Evolutionary conservation across 2,888 invertebrate species (phyloP).

Genomic region (Lasioglossum vierecki): DNA sequence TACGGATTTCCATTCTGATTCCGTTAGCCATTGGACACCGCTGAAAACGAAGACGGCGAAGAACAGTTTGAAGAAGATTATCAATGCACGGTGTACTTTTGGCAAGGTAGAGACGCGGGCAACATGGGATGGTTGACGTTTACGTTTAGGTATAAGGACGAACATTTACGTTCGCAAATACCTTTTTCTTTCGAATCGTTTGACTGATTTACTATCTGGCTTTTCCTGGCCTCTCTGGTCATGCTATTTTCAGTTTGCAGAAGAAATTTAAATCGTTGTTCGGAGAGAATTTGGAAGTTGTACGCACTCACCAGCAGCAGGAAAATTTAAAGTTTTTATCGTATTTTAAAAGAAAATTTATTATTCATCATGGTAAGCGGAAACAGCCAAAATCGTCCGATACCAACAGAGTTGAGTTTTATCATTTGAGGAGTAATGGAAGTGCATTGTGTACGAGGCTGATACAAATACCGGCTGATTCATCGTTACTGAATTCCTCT

Average conservation of each 20-base stretch:
- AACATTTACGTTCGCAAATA: background rate
- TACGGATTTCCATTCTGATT: no score
- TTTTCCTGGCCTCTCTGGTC: background rate
- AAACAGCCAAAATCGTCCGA: constrained; percentile 84
- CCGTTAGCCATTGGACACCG: constrained; percentile 81
- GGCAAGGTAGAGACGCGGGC: constrained; percentile 98
- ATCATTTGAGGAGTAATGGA: constrained; percentile 97
- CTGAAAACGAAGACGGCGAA: constrained; percentile 86
- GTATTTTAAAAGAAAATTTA: constrained; percentile 97
- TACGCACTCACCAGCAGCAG: constrained; percentile 98
- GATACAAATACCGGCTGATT: constrained; percentile 95
- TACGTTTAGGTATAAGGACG: constrained; percentile 90
- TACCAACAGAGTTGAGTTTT: constrained; percentile 90
- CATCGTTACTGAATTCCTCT: constrained; percentile 94
- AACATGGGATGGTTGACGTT: constrained; percentile 99
- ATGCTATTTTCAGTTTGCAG: constrained; percentile 86
- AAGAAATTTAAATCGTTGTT: constrained; percentile 96
- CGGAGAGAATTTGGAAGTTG: constrained; percentile 96
- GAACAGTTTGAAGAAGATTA: constrained; percentile 88
- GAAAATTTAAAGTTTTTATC: constrained; percentile 99
- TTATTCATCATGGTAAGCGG: constrained; percentile 95
- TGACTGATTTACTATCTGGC: background rate
- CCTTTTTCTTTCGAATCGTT: background rate
- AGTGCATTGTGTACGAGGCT: constrained; percentile 96
- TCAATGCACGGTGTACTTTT: constrained; percentile 99